Conservation (phyloP, 2,888 invertebrate genomes). For the Torymus auratus region DNA sequence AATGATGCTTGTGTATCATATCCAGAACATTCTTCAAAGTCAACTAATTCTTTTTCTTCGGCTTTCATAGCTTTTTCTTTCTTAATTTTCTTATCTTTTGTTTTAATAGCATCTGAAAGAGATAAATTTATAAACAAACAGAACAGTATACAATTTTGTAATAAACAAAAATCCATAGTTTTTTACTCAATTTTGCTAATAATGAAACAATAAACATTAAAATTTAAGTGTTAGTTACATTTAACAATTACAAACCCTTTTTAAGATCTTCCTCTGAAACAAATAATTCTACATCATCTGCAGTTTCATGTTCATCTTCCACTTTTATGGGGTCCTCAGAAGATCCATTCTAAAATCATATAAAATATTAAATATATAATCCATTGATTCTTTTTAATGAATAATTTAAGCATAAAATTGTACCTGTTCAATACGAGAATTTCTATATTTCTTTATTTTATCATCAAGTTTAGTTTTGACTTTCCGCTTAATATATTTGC, state of each 20-base stretch:
- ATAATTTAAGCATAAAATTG: constrained; percentile 62
- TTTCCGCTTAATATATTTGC: constrained; percentile 88
- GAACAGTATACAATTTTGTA: not conserved
- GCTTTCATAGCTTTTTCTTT: constrained; percentile 77
- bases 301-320: constrained; percentile 77
- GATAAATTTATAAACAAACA: not conserved
- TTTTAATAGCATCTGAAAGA: constrained; percentile 71
- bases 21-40: constrained; percentile 83
- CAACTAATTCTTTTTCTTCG: constrained; percentile 76
- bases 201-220: not conserved
- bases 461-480: constrained; percentile 90
- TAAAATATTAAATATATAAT: constrained; percentile 20
- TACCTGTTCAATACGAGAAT: constrained; percentile 74
- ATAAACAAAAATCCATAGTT: not conserved
- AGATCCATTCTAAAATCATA: constrained; percentile 43
- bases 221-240: not conserved
- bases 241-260: constrained; percentile 66
- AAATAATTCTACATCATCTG: constrained; percentile 60
- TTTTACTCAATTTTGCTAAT: not conserved
- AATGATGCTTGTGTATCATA: constrained; percentile 84
- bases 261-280: constrained; percentile 70
- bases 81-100: constrained; percentile 70
- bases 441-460: constrained; percentile 83
- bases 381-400: constrained; percentile 9
- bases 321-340: constrained; percentile 81